These are phyloP conservation scores for Ectropis crepuscularia DNA, from an alignment of 2,888 invertebrate genomes.

Conservation along the genomic window DNA sequence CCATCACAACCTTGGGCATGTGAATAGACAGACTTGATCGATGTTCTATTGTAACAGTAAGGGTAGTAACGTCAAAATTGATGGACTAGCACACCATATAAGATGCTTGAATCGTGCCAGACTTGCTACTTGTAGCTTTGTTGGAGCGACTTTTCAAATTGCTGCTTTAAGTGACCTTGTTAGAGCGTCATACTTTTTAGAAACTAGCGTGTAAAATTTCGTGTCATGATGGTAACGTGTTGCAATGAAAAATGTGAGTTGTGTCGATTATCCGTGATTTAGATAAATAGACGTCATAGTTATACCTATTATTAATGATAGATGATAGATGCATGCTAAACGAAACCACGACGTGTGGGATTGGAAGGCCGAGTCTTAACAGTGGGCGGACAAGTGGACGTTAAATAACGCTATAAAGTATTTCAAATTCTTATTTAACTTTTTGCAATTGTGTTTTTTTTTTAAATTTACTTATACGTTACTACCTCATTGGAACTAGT, in stretches of 20 bases:
- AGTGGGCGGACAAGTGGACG: constrained; percentile 22
- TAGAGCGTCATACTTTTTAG: neutral
- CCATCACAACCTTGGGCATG: constrained; percentile 75
- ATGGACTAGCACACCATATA: constrained; percentile 4
- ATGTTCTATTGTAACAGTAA: constrained; percentile 28
- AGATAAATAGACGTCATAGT: constrained; percentile 5
- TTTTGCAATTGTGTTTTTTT: neutral
- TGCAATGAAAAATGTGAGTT: neutral
- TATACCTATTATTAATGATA: constrained; percentile 3
- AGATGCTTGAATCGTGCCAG: constrained; percentile 7
- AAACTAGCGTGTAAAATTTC: constrained; percentile 5
- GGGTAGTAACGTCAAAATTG: constrained; percentile 5
- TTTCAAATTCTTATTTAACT: neutral
- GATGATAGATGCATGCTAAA: constrained; percentile 7
- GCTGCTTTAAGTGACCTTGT: neutral
- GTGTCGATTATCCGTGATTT: constrained; percentile 1
- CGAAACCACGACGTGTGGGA: constrained; percentile 14
- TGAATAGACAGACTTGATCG: constrained; percentile 55
- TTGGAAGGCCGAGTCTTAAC: constrained; percentile 12
- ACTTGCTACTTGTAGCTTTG: constrained; percentile 9
- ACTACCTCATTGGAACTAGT: too few species aligned
- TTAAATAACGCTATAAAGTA: constrained; percentile 4
- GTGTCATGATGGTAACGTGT: neutral
- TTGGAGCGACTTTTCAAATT: neutral
- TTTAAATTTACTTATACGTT: too few species aligned